Evolutionary conservation across 2,113 vertebrate species (phyloP), one percentile per base, ranked within the genome.

Genomic region (Phaethornis superciliosus): DNA sequence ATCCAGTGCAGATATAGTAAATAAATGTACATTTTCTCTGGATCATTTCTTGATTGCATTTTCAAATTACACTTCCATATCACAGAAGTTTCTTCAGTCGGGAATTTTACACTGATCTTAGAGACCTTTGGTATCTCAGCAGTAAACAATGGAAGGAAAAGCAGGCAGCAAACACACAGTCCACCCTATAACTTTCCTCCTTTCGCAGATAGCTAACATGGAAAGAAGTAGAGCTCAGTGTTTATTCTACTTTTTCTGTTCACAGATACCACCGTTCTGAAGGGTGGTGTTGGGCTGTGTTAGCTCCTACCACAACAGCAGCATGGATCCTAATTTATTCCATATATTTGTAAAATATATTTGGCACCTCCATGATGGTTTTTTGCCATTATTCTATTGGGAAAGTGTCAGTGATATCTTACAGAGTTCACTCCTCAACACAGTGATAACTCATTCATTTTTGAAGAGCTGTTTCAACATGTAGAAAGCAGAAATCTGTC

Each of bases 401-500:
- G 68, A 75, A 62, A 40, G 56, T 30, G 32, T 32, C 20, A 12
- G 69, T 47, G 56, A 64, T 70, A 55, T 67, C 51, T 37, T 77
- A 26, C 32, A 0, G 6, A 95, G 71, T 85, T 95, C 59, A 40
- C 40, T 89, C n/a, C 42, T 85, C 76, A 74, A 18, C 33, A 59
- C 62, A 80, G 35, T n/a, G 68, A 81, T 72, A 91, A 55, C 68
- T 93, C 67, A 65, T 89, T 92, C 74, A 35, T 85, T 91, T 91
- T 60, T 85, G 76, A 94, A 85, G 79, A 91, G 82, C 68, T 95
- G 42, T 85, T 97, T 85, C 94, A 83, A 77, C 42, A 56, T 47
- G 22, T 37, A 46, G 70, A 65, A 9, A 19, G 74, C 46, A 87
- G 71, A 91, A 89, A 94, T 67, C 85, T 88, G 60, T 76, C 81